Evolutionary conservation across 2,888 invertebrate genomes (phyloP).

Genomic region (Scaptomyza caliginosa): DNA sequence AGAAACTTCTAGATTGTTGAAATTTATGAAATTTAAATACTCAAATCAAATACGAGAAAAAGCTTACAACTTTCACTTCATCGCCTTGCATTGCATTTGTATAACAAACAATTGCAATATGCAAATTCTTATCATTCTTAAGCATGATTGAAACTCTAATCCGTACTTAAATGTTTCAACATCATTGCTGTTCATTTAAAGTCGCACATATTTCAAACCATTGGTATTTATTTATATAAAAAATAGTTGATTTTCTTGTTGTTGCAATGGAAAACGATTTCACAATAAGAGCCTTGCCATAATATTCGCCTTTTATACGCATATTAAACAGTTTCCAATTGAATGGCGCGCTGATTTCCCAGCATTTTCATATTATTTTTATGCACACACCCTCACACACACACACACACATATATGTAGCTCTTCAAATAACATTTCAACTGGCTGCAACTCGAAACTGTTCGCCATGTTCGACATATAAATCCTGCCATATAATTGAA

Average conservation of each 20-base stretch:
- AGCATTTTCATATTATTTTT: conserved; percentile 59
- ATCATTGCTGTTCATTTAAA: background rate
- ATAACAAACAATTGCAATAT: background rate
- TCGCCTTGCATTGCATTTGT: background rate
- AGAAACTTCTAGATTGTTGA: too few relatives aligned
- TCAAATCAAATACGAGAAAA: too few relatives aligned
- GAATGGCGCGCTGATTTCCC: conserved; percentile 69
- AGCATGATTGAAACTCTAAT: background rate
- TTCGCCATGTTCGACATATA: conserved; percentile 68
- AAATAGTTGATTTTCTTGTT: background rate
- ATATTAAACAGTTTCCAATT: conserved; percentile 74
- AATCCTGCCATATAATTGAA: conserved; percentile 74
- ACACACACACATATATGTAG: background rate
- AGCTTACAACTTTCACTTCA: background rate
- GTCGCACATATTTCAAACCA: background rate
- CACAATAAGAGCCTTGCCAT: conserved; percentile 36
- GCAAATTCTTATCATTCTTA: background rate
- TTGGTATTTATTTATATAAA: background rate
- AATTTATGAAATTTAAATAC: too few relatives aligned
- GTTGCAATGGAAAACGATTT: conserved; percentile 30
- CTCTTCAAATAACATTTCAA: conserved; percentile 50
- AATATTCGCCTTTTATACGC: conserved; percentile 68
- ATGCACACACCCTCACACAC: conserved; percentile 9
- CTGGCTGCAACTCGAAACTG: conserved; percentile 42
- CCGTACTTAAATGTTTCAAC: conserved; percentile 3